Evolutionary conservation across 2,888 invertebrate species (phyloP), one percentile per base, ranked within the genome.

Genomic region (Cosmopolites sordidus): DNA sequence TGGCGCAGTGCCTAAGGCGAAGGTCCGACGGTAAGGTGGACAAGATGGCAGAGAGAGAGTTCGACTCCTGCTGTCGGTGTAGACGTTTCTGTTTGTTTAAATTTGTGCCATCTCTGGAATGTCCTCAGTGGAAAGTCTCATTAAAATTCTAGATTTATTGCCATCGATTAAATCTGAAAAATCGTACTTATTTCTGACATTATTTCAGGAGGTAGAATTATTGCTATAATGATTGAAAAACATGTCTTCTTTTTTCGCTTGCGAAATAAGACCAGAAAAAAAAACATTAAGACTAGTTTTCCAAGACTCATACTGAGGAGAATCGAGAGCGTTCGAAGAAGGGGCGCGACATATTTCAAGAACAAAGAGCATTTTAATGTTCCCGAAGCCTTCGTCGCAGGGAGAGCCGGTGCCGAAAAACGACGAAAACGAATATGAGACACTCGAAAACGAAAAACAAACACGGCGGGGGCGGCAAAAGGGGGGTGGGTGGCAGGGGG

Each of bases 351-450:
- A 33, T 33, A 33, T 33, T 33, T 33, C 33, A 33, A 12, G 33
- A 33, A 33, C 33, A 33, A 33, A 33, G 33, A 33, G 33, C 33
- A 33, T 33, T 33, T 33, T 33, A 33, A 33, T 33, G 33, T 33
- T 33, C 33, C 4, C 33, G 33, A 11, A 22, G 33, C 33, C 12
- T 33, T n/a, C 33, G n/a, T 4, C 33, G 22, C 8, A 33, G 12
- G 12, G 33, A 33, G 33, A n/a, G n/a, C 11, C n/a, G 5, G 33
- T 11, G 8, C n/a, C 11, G 12, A 12, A 33, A 11, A 12, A 4
- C 33, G 33, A 33, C 33, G 33, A 33, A 33, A 33, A 33, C 33
- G 33, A 33, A 33, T 12, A 33, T 12, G 33, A 33, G 33, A 33
- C 33, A 12, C 33, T 33, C 33, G 33, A 33, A 33, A 33, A 33